A percentile compares a stretch with the other conserved stretches of the same genome.
Evolutionary conservation across 2,888 invertebrate species (phyloP).

Genomic region (Rapana venosa): DNA sequence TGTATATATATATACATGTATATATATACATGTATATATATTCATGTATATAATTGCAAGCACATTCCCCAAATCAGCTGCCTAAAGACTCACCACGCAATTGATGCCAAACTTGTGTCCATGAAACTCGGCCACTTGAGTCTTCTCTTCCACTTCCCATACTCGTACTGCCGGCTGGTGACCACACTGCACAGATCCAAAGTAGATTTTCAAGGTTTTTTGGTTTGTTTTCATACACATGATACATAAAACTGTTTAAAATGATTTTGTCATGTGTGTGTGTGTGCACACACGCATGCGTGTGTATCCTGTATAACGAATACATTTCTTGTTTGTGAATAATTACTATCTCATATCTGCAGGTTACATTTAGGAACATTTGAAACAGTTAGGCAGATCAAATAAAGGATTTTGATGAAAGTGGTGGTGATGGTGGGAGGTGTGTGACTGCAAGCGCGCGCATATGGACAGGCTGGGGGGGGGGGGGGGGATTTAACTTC

Average conservation of each 20-base stretch:
- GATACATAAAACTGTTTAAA: too few relatives aligned
- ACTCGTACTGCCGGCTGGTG: slow-evolving; percentile 94
- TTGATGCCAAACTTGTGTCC: slow-evolving; percentile 98
- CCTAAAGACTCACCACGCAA: slow-evolving; percentile 88
- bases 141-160: slow-evolving; percentile 88
- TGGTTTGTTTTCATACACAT: too few relatives aligned
- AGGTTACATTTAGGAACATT: too few relatives aligned
- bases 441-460: not conserved
- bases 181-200: slow-evolving; percentile 83
- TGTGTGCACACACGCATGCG: not conserved
- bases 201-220: too few relatives aligned
- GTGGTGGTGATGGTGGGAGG: not conserved
- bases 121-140: slow-evolving; percentile 92
- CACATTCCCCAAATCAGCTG: not conserved
- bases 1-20: too few relatives aligned
- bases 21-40: too few relatives aligned
- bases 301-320: not conserved
- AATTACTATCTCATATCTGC: too few relatives aligned
- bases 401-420: too few relatives aligned
- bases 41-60: too few relatives aligned
- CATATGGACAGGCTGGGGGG: not conserved
- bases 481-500: not conserved
- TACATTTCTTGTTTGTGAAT: too few relatives aligned
- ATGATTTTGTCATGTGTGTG: too few relatives aligned
- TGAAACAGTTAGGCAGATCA: too few relatives aligned